A percentile compares a stretch with the other conserved stretches of the same genome.
Evolutionary conservation across 2,797 vertebrate species (phyloP).

Genomic region (Fringilla coelebs): DNA sequence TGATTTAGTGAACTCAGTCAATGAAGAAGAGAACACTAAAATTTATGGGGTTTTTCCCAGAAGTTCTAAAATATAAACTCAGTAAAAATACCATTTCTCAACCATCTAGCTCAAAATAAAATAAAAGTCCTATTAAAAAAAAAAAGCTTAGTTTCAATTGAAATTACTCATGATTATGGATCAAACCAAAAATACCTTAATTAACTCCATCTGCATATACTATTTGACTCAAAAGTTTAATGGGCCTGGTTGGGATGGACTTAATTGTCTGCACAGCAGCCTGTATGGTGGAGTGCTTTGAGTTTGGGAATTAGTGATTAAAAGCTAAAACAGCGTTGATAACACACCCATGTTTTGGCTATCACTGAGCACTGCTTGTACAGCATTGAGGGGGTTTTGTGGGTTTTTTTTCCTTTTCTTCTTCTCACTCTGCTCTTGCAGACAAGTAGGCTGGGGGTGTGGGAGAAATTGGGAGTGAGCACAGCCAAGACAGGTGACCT

Average conservation of each 20-base stretch:
- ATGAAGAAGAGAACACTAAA: not conserved
- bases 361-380: not conserved
- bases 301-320: not conserved
- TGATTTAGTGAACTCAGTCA: not conserved
- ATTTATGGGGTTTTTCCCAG: not conserved
- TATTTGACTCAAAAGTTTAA: slow-evolving; percentile 30
- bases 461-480: not conserved
- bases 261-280: not conserved
- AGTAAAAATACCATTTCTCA: not conserved
- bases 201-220: slow-evolving; percentile 52
- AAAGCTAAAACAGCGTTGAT: not conserved
- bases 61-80: not conserved
- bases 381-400: accelerated
- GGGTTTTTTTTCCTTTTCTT: not conserved
- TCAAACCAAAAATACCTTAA: slow-evolving; percentile 47
- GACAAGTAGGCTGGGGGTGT: not conserved
- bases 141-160: slow-evolving; percentile 30
- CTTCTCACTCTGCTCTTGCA: not conserved
- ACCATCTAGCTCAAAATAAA: slow-evolving; percentile 36
- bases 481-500: not conserved
- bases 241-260: not conserved
- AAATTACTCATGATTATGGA: slow-evolving; percentile 26
- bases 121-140: not conserved
- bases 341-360: not conserved
- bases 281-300: not conserved